These are phyloP conservation scores for Hestina assimilis DNA, from an alignment of 1,140 invertebrate genomes.

Conservation along the genomic window DNA sequence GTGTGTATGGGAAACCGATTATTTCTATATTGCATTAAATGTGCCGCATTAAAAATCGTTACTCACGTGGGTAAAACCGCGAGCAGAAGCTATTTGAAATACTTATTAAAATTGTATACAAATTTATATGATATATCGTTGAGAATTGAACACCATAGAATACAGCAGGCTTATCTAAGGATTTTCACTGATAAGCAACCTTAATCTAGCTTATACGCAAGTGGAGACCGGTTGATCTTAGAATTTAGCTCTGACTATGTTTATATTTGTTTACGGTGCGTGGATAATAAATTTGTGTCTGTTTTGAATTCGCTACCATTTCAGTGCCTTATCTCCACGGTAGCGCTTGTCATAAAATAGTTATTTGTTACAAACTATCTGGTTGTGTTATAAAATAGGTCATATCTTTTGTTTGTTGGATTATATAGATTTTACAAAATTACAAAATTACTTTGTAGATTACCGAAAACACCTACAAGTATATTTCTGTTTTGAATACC, in stretches of 20 bases:
- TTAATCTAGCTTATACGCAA: neutral
- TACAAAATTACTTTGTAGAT: no score
- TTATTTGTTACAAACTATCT: neutral
- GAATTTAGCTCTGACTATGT: neutral
- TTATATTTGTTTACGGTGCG: neutral
- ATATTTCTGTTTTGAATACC: no score
- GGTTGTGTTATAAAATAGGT: neutral
- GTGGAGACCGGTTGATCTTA: neutral
- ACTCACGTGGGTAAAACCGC: no score
- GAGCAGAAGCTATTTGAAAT: no score
- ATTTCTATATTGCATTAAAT: no score
- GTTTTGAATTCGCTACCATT: constrained; percentile 1
- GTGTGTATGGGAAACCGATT: no score
- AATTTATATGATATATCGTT: neutral
- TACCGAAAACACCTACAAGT: no score
- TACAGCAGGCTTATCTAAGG: neutral
- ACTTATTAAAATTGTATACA: neutral
- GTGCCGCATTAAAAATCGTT: no score
- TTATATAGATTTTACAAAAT: neutral
- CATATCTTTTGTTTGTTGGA: no score
- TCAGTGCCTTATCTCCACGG: neutral
- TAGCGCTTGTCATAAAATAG: neutral
- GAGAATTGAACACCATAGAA: neutral
- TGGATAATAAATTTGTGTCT: neutral
- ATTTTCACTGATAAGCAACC: neutral